Evolutionary conservation across 2,797 vertebrate genomes (phyloP).

Genomic region (Chelon labrosus): DNA sequence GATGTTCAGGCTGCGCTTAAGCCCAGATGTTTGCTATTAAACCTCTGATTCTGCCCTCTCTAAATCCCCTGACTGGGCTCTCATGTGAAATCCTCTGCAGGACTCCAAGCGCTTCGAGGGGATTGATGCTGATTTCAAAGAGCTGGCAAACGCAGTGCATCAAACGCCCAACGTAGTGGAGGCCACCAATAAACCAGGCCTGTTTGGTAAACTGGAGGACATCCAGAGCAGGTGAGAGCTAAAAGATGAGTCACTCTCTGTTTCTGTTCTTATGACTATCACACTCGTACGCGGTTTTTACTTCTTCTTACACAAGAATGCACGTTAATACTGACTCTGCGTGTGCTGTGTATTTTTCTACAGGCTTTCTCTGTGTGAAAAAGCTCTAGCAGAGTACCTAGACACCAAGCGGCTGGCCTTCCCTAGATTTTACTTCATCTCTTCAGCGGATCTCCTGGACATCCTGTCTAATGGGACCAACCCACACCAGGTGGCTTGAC

Average conservation of each 20-base stretch:
- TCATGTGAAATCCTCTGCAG: conserved; percentile 78
- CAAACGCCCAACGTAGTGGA: conserved; percentile 93
- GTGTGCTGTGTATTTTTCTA: conserved; percentile 44
- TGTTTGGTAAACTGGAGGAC: conserved; percentile 91
- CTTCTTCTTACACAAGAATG: neutral
- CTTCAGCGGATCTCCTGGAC: conserved; percentile 95
- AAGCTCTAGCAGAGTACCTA: conserved; percentile 94
- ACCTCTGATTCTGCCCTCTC: conserved; percentile 44
- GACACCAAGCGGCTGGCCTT: conserved; percentile 95
- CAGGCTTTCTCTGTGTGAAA: conserved; percentile 95
- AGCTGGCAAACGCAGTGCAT: conserved; percentile 84
- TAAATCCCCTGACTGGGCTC: conserved; percentile 51
- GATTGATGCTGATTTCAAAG: conserved; percentile 94
- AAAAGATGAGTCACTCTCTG: neutral
- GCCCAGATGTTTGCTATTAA: conserved; percentile 80
- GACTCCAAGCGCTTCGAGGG: conserved; percentile 92
- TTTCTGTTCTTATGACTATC: conserved; percentile 7
- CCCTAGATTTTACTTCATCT: conserved; percentile 98
- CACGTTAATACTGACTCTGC: conserved; percentile 7
- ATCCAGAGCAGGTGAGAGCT: conserved; percentile 85
- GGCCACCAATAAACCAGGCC: conserved; percentile 90
- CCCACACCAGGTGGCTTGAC: conserved; percentile 88
- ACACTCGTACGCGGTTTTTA: too few relatives aligned
- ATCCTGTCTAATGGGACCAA: conserved; percentile 95
- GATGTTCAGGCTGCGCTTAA: conserved; percentile 46